Base-by-base conservation (phyloP, 2,113 vertebrate species). In the Cochlearius cochlearius region DNA sequence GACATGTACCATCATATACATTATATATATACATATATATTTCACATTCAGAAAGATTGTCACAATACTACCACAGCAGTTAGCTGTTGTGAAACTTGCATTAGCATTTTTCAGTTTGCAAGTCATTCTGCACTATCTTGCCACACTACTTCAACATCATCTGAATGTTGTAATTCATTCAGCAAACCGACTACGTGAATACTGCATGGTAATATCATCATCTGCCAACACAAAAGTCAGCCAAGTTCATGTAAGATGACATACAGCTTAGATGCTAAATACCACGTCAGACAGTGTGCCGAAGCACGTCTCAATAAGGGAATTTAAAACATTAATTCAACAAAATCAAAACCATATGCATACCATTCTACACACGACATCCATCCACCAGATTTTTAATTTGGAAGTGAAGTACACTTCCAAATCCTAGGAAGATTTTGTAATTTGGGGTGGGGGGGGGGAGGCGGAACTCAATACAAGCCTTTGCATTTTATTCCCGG, bases 161-260 rank as follows among this genome's bases (percentile, higher is more conserved):
- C 34, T 63, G 36, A 47, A 27, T 47, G 41, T 60, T 30, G 29
- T 53, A 67, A n/a, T 39, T 60, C 17, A 17, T 36, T 76, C 58
- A 67, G 86, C 67, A 86, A 94, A 94, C 45, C 32, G 69, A 96
- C 93, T 98, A 97, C 12, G 15, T 97, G 97, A 97, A 96, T 69
- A 94, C 92, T 90, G 96, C 96, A 97, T 47, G 63, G 96, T 96
- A 63, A 80, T 90, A 95, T 90, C 97, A 80, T 93, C 94, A 89
- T 91, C 91, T 92, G 97, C 94, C 95, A 94, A n/a, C 96, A 93
- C 66, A 63, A 34, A 58, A 98, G 98, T 98, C 98, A 98, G 98
- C 97, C 98, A 98, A 98, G 96, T 96, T 97, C 97, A 93, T 10
- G 5, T 36, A 59, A 78, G 64, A 92, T 88, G 71, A 94, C 43